Percentiles rank a stretch among this genome's conserved stretches.
phyloP scores from a whole-genome alignment of 2,797 vertebrate species.

The Prionace glauca region DNA sequence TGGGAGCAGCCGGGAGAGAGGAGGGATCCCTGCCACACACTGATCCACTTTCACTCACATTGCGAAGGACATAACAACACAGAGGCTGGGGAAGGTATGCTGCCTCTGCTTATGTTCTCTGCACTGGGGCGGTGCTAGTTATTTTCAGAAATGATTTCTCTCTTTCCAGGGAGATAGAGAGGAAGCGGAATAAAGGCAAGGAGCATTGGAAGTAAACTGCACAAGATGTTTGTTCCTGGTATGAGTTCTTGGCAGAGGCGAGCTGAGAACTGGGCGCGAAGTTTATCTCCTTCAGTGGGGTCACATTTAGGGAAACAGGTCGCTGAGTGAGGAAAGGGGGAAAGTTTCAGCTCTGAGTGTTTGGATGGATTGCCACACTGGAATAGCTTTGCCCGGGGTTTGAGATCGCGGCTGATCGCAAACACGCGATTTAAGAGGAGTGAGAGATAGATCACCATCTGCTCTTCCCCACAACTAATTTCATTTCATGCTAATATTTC shows the following conservation, averaged over 20 bases:
- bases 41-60: background rate
- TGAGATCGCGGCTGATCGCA: background rate
- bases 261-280: background rate
- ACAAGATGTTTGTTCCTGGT: background rate
- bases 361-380: background rate
- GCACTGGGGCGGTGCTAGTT: background rate
- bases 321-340: background rate
- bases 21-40: too few species aligned
- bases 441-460: background rate
- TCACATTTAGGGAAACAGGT: background rate
- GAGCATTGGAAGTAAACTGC: background rate
- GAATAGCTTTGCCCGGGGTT: background rate
- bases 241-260: background rate
- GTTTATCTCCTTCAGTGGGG: constrained; percentile 3
- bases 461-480: background rate
- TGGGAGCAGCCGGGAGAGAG: background rate
- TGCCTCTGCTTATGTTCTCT: background rate
- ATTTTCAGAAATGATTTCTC: background rate
- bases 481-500: constrained; percentile 6
- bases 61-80: background rate
- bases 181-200: background rate
- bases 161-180: background rate
- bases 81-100: background rate
- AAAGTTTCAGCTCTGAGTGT: background rate
- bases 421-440: background rate